Percentiles rank a stretch among this genome's conserved stretches.
Evolutionary conservation across 2,888 invertebrate species (phyloP).

Genomic region (Kryphioiulus occultus): DNA sequence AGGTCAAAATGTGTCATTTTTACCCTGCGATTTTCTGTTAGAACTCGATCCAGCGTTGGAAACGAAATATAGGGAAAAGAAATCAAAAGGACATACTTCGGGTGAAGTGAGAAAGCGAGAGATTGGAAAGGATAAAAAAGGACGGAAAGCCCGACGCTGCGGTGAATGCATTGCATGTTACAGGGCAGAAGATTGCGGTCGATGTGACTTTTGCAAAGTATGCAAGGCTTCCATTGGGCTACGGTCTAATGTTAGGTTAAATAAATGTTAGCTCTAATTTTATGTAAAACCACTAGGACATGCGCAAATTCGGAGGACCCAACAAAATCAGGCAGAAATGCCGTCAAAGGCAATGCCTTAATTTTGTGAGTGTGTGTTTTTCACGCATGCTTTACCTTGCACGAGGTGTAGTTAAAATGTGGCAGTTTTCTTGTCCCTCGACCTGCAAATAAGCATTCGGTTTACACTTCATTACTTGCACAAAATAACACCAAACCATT

Average conservation of each 20-base stretch:
- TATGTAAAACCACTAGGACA: conserved; percentile 63
- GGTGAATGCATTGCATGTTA: conserved; percentile 80
- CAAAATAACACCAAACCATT: not conserved
- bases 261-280: conserved; percentile 43
- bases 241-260: not conserved
- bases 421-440: conserved; percentile 15
- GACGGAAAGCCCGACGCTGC: conserved; percentile 65
- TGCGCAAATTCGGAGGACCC: conserved; percentile 66
- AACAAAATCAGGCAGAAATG: conserved; percentile 66
- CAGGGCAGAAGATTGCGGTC: conserved; percentile 73
- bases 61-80: conserved; percentile 61
- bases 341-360: conserved; percentile 59
- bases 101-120: not conserved
- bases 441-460: not conserved
- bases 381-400: conserved; percentile 15
- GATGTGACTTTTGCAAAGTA: conserved; percentile 70
- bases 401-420: conserved; percentile 23
- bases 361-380: conserved; percentile 56
- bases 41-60: conserved; percentile 80
- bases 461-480: not conserved
- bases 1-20: not conserved
- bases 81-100: conserved; percentile 2
- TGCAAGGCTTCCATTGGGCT: not conserved
- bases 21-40: conserved; percentile 60
- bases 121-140: conserved; percentile 47